Conservation (phyloP, 2,888 invertebrate genomes). For the Heliconius aoede region DNA sequence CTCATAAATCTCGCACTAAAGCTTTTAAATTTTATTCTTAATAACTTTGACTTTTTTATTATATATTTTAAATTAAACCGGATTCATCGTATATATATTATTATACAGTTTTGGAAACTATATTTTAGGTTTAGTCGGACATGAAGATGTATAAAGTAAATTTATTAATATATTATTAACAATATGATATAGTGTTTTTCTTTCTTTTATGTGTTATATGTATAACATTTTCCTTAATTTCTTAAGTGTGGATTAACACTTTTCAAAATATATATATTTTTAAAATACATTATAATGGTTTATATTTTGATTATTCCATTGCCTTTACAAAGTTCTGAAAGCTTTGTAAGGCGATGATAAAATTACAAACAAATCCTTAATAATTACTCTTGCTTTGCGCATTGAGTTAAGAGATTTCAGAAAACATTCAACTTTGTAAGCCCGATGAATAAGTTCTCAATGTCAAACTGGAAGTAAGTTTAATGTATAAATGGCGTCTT, state of each 20-base stretch:
- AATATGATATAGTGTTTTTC: too few relatives aligned
- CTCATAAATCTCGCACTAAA: neutral
- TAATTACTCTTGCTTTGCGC: conserved; percentile 5
- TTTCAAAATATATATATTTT: neutral
- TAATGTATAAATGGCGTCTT: neutral
- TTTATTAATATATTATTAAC: too few relatives aligned
- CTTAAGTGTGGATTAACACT: neutral
- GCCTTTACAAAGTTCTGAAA: neutral
- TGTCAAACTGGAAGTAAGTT: neutral
- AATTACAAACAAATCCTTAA: conserved; percentile 5
- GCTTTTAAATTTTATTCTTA: neutral
- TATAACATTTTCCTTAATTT: too few relatives aligned
- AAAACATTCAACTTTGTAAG: conserved; percentile 1
- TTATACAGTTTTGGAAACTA: too few relatives aligned
- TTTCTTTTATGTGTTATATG: too few relatives aligned
- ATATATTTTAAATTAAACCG: too few relatives aligned
- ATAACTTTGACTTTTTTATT: too few relatives aligned
- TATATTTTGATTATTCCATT: neutral
- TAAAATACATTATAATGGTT: neutral
- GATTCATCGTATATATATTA: too few relatives aligned
- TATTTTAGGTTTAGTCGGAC: too few relatives aligned
- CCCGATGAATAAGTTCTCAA: conserved; percentile 10
- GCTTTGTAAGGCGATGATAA: neutral
- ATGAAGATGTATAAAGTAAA: too few relatives aligned
- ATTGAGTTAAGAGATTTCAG: neutral